Conservation (phyloP, 1,140 invertebrate genomes). For the Riptortus pedestris region DNA sequence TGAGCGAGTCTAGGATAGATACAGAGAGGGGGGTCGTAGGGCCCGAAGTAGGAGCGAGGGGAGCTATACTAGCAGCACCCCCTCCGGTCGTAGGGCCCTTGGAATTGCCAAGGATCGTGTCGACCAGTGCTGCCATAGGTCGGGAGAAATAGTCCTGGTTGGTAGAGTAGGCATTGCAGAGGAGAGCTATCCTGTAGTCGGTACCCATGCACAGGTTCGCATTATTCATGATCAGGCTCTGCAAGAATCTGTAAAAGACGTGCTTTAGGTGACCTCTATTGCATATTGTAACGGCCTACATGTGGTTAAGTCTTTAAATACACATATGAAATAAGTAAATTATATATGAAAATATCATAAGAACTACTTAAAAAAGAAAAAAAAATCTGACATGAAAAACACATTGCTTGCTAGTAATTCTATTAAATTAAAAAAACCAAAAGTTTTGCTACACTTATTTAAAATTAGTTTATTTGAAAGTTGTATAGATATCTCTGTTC, state of each 20-base stretch:
- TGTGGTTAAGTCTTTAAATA: no score
- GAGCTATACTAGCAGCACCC: slow-evolving; percentile 40
- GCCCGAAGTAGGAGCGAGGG: slow-evolving; percentile 39
- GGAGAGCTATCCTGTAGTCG: slow-evolving; percentile 79
- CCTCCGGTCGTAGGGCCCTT: slow-evolving; percentile 29
- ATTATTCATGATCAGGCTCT: slow-evolving; percentile 64
- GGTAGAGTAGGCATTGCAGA: slow-evolving; percentile 91
- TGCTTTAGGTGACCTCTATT: no score
- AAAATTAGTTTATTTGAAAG: no score
- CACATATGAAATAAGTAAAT: no score
- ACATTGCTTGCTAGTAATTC: no score
- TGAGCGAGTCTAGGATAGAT: slow-evolving; percentile 86
- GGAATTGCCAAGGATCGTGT: slow-evolving; percentile 63
- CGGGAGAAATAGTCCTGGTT: slow-evolving; percentile 73
- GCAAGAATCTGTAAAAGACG: slow-evolving; percentile 58
- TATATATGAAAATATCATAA: not conserved
- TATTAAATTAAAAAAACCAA: no score
- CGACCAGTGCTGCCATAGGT: slow-evolving; percentile 79
- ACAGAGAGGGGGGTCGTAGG: slow-evolving; percentile 81
- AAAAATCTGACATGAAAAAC: no score
- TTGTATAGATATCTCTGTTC: no score
- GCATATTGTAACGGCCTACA: no score
- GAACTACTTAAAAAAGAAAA: no score
- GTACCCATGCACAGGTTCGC: slow-evolving; percentile 52
- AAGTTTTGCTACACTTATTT: no score